Evolutionary conservation across 2,888 invertebrate genomes (phyloP), one percentile per base, ranked within the genome.

Genomic region (Sminthurinus aureus): DNA sequence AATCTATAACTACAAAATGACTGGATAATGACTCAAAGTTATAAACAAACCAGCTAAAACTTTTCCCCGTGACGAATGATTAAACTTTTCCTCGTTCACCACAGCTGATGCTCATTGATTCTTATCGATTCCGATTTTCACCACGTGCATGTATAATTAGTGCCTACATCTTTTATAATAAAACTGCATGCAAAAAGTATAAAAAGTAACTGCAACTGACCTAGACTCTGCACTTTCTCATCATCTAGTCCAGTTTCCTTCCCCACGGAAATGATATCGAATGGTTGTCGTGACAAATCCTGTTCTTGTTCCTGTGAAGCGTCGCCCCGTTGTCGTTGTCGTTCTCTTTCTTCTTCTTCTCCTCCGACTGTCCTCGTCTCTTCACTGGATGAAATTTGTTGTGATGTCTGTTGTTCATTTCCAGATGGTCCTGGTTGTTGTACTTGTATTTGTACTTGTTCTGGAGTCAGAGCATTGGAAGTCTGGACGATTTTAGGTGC

Each of bases 211-310:
- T 24, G 1, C 0, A 38, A 51, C 81, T 85, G 71, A 88, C 88
- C 88, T 69, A 87, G 83, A 69, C 85, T 87, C 81, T 87, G 88
- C 24, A 83, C 83, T 50, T 82, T 82, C n/a, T 83, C 66, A 9
- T 71, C 71, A 18, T 84, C 85, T 8, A 87, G 87, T 0, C 51
- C 22, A 15, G 20, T 20, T 50, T 86, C 86, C 13, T 84, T 84
- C 58, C 84, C 84, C n/a, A 88, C 81, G 24, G 87, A 86, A 22
- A 87, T 85, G n/a, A 87, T 87, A 73, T 88, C 87, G 50, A 83
- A 88, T 9, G 88, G 88, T 66, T 81, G 83, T 4, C 79, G 58
- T 12, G 84, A 78, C 38, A 84, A 67, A 69, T 20, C 13, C 9
- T 13, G 26, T 13, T 71, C 71, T 4, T 3, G 3, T 22, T 71